phyloP scores from a whole-genome alignment of 1,140 invertebrate genomes.

The Archivesica marissinica region DNA sequence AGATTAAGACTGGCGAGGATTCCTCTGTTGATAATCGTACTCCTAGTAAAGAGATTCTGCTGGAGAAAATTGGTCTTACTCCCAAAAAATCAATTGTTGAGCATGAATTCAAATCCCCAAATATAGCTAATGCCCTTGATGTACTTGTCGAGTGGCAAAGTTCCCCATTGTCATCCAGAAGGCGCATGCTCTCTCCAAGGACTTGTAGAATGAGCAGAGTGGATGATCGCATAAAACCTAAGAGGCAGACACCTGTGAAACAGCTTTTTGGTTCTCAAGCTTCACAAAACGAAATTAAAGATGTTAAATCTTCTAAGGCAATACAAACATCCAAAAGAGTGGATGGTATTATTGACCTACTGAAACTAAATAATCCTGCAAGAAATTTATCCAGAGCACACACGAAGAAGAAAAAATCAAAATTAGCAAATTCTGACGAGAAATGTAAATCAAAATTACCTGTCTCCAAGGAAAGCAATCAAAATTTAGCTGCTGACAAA shows the following conservation, averaged over 20 bases:
- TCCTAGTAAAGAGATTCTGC: constrained; percentile 26
- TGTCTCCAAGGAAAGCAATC: too few relatives aligned
- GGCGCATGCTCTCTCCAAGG: not conserved
- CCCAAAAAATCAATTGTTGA: constrained; percentile 30
- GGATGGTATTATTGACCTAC: constrained; percentile 22
- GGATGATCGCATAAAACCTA: not conserved
- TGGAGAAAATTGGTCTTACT: constrained; percentile 51
- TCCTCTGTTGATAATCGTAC: not conserved
- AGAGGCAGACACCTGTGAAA: constrained; percentile 9
- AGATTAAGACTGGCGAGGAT: not conserved
- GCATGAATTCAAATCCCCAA: constrained; percentile 23
- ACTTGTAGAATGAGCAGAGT: not conserved
- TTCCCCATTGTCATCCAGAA: constrained; percentile 25
- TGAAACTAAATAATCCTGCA: constrained; percentile 28
- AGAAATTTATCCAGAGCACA: not conserved
- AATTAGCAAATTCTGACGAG: too few relatives aligned
- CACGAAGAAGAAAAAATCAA: too few relatives aligned
- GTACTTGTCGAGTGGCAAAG: constrained; percentile 32
- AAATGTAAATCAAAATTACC: too few relatives aligned
- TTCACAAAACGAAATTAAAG: not conserved
- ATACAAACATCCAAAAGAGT: constrained; percentile 40
- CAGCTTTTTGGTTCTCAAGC: constrained; percentile 25
- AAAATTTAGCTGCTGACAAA: too few relatives aligned
- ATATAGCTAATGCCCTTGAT: constrained; percentile 36
- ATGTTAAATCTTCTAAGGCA: not conserved